phyloP scores from a whole-genome alignment of 2,113 vertebrate species.

The Triplophysa siluroides region DNA sequence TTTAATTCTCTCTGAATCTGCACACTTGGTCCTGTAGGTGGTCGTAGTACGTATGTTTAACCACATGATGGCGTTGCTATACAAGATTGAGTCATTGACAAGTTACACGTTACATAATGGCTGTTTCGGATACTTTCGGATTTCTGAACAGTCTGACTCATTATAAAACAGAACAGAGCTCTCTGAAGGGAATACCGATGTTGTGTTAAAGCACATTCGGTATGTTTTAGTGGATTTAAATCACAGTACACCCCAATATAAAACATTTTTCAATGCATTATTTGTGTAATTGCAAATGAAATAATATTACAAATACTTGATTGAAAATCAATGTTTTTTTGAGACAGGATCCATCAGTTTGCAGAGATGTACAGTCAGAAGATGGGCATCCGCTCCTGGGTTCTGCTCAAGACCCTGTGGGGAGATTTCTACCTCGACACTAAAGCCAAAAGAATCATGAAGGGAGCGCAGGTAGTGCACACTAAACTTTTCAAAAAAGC shows the following conservation, averaged over 20 bases:
- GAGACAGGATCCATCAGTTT: constrained; percentile 86
- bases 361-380: constrained; percentile 89
- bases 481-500: too few relatives aligned
- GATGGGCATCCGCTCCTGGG: constrained; percentile 83
- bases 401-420: constrained; percentile 93
- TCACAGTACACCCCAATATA: background rate
- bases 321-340: constrained; percentile 24
- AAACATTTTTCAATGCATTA: background rate
- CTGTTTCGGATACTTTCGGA: constrained; percentile 26
- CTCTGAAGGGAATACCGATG: background rate
- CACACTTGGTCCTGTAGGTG: background rate
- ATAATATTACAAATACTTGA: background rate
- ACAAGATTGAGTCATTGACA: constrained; percentile 24
- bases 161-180: background rate
- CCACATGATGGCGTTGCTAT: constrained; percentile 62
- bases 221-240: background rate
- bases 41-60: constrained; percentile 2
- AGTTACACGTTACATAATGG: constrained; percentile 6
- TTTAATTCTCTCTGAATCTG: background rate
- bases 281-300: background rate
- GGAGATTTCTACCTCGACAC: constrained; percentile 92
- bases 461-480: constrained; percentile 86
- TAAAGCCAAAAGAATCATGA: constrained; percentile 96
- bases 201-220: background rate
- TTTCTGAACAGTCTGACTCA: constrained; percentile 14